Evolutionary conservation across 2,888 invertebrate species (phyloP).

Genomic region (Chrysodeixis includens): DNA sequence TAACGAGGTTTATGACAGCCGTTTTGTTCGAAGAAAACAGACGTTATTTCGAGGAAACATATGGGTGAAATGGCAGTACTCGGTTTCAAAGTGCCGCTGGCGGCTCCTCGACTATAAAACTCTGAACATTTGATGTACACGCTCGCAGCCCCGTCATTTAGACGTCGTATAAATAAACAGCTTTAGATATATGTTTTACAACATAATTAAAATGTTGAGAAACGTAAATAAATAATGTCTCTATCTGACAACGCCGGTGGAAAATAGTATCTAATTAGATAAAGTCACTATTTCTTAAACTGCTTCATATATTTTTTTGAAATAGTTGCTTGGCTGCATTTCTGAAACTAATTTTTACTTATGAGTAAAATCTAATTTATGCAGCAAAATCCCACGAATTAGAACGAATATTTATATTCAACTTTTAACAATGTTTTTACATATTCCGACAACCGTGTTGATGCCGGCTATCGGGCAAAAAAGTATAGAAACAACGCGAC

Average conservation of each 20-base stretch:
- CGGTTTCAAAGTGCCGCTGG: constrained; percentile 86
- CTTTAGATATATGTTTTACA: constrained; percentile 74
- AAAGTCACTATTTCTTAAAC: too few species aligned
- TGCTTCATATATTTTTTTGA: too few species aligned
- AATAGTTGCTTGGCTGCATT: too few species aligned
- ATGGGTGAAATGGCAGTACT: constrained; percentile 86
- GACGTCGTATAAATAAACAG: constrained; percentile 82
- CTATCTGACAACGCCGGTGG: constrained; percentile 24
- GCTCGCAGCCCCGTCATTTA: constrained; percentile 80
- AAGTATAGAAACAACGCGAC: too few species aligned
- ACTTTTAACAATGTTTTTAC: too few species aligned
- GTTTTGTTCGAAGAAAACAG: constrained; percentile 88
- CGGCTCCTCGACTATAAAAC: constrained; percentile 76
- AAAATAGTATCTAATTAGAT: constrained; percentile 5
- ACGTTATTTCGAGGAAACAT: constrained; percentile 88
- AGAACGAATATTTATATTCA: too few species aligned
- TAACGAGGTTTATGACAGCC: constrained; percentile 82
- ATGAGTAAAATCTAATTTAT: too few species aligned
- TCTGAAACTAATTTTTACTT: too few species aligned
- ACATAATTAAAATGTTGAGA: constrained; percentile 67
- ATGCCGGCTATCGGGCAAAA: not conserved
- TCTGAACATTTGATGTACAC: constrained; percentile 81
- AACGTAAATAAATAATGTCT: constrained; percentile 60
- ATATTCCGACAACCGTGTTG: not conserved
- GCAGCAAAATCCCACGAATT: too few species aligned